Conservation (phyloP, 1,140 invertebrate species). For the Nomia melanderi region DNA sequence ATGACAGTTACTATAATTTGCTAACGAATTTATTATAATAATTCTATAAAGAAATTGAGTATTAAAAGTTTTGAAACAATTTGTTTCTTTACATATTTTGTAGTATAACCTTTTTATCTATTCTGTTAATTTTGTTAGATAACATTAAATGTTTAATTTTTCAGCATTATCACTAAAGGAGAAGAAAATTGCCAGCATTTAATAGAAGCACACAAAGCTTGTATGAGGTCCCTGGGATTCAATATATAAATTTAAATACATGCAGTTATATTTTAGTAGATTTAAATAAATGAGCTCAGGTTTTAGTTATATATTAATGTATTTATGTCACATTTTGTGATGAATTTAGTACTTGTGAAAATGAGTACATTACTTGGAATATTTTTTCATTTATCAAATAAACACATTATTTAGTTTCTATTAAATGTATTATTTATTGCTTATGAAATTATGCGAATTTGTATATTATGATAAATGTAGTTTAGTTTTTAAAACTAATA, state of each 20-base stretch:
- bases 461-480: slow-evolving; percentile 2
- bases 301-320: slow-evolving; percentile 20
- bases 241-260: slow-evolving; percentile 86
- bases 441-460: neutral
- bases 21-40: slow-evolving; percentile 13
- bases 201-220: slow-evolving; percentile 98
- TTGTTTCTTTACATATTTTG: neutral
- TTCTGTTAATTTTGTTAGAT: too few relatives aligned
- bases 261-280: slow-evolving; percentile 8
- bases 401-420: slow-evolving; percentile 12
- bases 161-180: slow-evolving; percentile 95
- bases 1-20: neutral
- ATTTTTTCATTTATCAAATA: slow-evolving; percentile 4
- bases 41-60: neutral
- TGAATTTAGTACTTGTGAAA: slow-evolving; percentile 25
- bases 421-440: slow-evolving; percentile 13
- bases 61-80: neutral
- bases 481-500: neutral
- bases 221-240: slow-evolving; percentile 97
- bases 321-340: slow-evolving; percentile 11
- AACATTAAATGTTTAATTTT: slow-evolving; percentile 73
- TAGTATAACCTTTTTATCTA: slow-evolving; percentile 8
- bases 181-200: slow-evolving; percentile 94
- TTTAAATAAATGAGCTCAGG: slow-evolving; percentile 26
- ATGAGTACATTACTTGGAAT: slow-evolving; percentile 3